Percentiles rank a stretch among this genome's conserved stretches.
These are phyloP conservation scores for Telmatherina bonti DNA, from an alignment of 2,797 vertebrate species.

Conservation along the genomic window DNA sequence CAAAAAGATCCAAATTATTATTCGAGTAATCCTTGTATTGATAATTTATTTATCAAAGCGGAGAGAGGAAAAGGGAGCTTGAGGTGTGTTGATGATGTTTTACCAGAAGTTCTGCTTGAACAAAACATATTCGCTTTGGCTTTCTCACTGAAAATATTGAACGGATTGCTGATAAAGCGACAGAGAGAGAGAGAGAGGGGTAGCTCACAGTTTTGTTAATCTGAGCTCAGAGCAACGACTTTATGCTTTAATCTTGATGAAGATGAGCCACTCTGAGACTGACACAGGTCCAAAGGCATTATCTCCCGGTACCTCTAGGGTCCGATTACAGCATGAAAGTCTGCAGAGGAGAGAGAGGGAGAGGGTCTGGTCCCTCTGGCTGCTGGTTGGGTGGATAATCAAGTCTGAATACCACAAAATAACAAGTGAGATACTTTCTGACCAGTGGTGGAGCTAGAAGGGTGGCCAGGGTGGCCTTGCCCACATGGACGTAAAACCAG, in stretches of 20 bases:
- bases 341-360: background rate
- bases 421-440: no score
- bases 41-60: no score
- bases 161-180: background rate
- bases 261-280: background rate
- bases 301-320: slow-evolving; percentile 9
- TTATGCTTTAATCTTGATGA: background rate
- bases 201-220: background rate
- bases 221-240: background rate
- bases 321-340: slow-evolving; percentile 22
- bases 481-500: no score
- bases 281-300: background rate
- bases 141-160: background rate
- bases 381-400: background rate
- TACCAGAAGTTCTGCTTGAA: background rate
- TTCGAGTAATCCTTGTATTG: no score
- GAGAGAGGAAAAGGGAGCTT: no score
- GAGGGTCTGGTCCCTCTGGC: background rate
- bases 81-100: background rate
- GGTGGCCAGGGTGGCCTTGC: no score
- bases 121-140: background rate
- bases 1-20: no score
- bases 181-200: background rate
- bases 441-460: no score
- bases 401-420: background rate